These are phyloP conservation scores for Anguilla anguilla DNA, from an alignment of 2,797 vertebrate species.

Conservation along the genomic window DNA sequence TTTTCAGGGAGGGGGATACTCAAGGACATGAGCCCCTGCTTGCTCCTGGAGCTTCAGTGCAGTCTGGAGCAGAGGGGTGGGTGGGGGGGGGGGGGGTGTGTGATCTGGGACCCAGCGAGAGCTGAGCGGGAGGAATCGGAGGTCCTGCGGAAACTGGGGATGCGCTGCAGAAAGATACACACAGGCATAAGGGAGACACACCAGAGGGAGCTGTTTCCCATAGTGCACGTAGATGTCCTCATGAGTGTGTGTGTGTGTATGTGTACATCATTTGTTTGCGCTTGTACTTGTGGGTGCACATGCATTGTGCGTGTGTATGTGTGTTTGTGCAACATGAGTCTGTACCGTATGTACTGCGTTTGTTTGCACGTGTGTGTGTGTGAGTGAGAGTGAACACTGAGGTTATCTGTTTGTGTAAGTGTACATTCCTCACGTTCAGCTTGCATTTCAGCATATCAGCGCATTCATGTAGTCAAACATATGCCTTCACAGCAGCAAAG, in stretches of 20 bases:
- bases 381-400: conserved; percentile 14
- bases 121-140: background rate
- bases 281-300: background rate
- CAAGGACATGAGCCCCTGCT: background rate
- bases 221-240: background rate
- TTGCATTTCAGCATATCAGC: background rate
- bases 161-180: background rate
- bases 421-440: background rate
- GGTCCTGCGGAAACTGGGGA: background rate
- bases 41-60: background rate
- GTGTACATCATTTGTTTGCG: background rate
- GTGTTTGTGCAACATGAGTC: conserved; percentile 25
- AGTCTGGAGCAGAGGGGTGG: background rate
- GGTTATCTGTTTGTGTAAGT: conserved; percentile 21
- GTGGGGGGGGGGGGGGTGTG: too few relatives aligned
- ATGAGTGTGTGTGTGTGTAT: background rate
- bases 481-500: background rate
- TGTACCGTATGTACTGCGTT: background rate
- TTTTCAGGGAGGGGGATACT: background rate
- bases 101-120: background rate
- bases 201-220: conserved; percentile 15
- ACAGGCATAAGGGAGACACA: background rate
- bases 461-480: background rate
- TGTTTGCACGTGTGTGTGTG: conserved; percentile 28
- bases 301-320: conserved; percentile 14